These are phyloP conservation scores for Diaphora mendica DNA, from an alignment of 2,888 invertebrate species.

Conservation along the genomic window DNA sequence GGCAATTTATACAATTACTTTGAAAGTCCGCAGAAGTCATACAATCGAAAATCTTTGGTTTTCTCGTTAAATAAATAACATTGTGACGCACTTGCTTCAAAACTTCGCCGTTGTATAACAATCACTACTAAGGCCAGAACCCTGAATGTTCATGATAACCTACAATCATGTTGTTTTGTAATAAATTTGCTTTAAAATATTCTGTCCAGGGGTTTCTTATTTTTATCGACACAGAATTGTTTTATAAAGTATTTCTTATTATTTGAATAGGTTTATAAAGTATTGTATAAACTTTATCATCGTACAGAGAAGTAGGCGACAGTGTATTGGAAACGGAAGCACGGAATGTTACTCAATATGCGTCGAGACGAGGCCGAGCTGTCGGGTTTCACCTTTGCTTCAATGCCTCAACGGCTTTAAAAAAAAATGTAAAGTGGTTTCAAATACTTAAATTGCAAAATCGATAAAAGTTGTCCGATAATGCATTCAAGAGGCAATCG, in stretches of 20 bases:
- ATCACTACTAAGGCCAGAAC: background rate
- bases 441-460: constrained; percentile 58
- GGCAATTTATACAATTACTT: constrained; percentile 24
- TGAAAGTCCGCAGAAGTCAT: background rate
- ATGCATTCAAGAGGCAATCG: constrained; percentile 32
- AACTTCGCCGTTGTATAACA: background rate
- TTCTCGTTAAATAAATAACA: background rate
- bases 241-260: background rate
- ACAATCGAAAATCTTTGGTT: background rate
- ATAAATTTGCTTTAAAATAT: background rate
- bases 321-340: constrained; percentile 72
- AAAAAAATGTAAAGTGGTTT: constrained; percentile 50
- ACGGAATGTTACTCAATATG: constrained; percentile 74
- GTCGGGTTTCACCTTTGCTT: constrained; percentile 76
- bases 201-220: background rate
- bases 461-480: constrained; percentile 44
- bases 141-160: background rate
- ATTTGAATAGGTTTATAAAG: background rate
- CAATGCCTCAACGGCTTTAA: constrained; percentile 60
- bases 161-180: background rate
- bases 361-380: constrained; percentile 72
- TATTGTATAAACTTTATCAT: constrained; percentile 33
- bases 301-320: constrained; percentile 43
- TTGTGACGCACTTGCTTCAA: background rate
- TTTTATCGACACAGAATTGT: background rate